Evolutionary conservation across 2,888 invertebrate genomes (phyloP), one percentile per base, ranked within the genome.

Genomic region (Lasioglossum morio): DNA sequence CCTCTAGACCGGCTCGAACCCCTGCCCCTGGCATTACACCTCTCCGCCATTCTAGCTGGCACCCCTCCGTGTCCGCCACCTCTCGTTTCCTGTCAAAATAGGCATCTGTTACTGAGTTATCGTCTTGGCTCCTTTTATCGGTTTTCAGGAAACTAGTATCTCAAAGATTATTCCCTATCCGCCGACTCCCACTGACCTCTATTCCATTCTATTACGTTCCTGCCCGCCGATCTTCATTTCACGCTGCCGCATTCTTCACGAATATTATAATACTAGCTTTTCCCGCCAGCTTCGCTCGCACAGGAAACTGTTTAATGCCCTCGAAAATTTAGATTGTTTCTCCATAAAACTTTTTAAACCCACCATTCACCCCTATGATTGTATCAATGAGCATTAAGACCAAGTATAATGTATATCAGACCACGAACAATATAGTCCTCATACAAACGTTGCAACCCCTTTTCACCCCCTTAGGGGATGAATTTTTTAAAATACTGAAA

Each of bases 91-190:
- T 77, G 87, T 89, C 91, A 83, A 90, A 90, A 86, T 90, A 86
- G 84, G 77, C 88, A 86, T 88, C 85, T 82, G 87, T 86, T 87
- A 82, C 79, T 57, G 79, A 78, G 77, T 90, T 88, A 87, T 89
- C 82, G 83, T 70, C 37, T 37, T 66, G 48, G 66, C 46, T 75
- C 48, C 77, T 81, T 72, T 79, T 70, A 81, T 75, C 74, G 80
- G 57, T 81, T 37, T 77, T 30, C 66, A 63, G 40, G 27, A 60
- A 53, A 43, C 75, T 72, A 57, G 12, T 46, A 34, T 53, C 60
- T 10, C 57, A 27, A 63, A 37, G 37, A 34, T 43, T 19, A 37
- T 72, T 30, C 27, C 23, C n/a, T 10, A 14, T 19, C 16, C 63
- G 53, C 8, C n/a, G n/a, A n/a, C n/a, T 57, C 10, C 57, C 57